Evolutionary conservation across 2,113 vertebrate genomes (phyloP).

Genomic region (Fukomys damarensis): DNA sequence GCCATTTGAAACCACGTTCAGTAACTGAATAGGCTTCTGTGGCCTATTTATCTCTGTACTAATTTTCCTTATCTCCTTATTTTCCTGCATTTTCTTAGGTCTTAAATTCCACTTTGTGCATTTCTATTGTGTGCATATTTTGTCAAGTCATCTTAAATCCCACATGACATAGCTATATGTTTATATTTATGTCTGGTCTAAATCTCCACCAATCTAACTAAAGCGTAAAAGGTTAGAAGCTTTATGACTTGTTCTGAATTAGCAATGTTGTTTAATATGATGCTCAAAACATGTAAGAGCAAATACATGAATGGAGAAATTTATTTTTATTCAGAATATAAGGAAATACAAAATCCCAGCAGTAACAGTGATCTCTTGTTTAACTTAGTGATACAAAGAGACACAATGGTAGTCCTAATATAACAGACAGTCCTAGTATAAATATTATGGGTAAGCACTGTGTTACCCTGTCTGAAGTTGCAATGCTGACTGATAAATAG

Average conservation of each 20-base stretch:
- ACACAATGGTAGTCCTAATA: not conserved
- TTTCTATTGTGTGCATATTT: not conserved
- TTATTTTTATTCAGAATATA: not conserved
- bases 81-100: not conserved
- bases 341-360: not conserved
- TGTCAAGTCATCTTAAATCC: not conserved
- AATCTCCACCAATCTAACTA: not conserved
- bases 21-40: not conserved
- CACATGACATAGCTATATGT: not conserved
- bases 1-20: not conserved
- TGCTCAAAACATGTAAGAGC: not conserved
- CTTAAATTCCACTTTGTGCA: not conserved
- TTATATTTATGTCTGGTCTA: not conserved
- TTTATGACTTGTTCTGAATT: not conserved
- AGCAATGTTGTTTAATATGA: not conserved
- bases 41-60: not conserved
- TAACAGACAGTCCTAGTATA: not conserved
- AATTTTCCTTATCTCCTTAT: not conserved
- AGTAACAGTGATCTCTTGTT: not conserved
- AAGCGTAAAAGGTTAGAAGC: not conserved
- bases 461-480: not conserved
- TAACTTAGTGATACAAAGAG: not conserved
- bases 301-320: not conserved
- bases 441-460: not conserved
- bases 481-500: conserved; percentile 24